Base-by-base conservation (phyloP, 2,113 vertebrate species). In the Halcyon malimbica region DNA sequence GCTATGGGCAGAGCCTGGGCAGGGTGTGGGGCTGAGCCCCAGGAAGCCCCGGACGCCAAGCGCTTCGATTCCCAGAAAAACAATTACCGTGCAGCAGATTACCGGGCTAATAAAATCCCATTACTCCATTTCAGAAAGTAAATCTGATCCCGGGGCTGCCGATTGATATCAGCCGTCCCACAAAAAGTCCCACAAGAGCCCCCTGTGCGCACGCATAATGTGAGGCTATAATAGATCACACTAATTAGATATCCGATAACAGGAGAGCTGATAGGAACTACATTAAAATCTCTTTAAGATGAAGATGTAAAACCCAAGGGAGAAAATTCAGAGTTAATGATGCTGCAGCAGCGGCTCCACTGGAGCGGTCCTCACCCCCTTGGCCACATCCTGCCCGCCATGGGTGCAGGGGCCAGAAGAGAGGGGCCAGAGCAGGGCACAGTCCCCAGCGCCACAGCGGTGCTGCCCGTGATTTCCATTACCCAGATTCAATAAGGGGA, bases 31-130 rank as follows among this genome's bases (percentile, higher is more conserved):
- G 62, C 92, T 29, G 68, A 71, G 83, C 93, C 74, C 39, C 9
- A 42, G 73, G 56, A 77, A 90, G 80, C 91, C 80, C 60, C 25
- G 13, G 77, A 69, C 17, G 7, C 92, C 44, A 16, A 90, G 63
- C 24, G 3, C 83, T 93, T 91, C 5, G 51, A 77, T 97, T 97
- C 96, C 93, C 95, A 92, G 96, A 95, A 97, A 98, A 95, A 87
- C 94, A 97, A 95, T 97, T 97, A 96, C 91, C 44, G 44, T 21
- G 26, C 87, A 84, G 91, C 83, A 77, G 92, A 94, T 94, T 85
- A 93, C 60, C 57, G 69, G 89, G 90, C 86, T 92, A 97, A 97
- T 88, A 84, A 96, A 96, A 96, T 96, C 93, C 96, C 91, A 95
- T 96, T 93, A 89, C 42, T 50, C 91, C 96, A 96, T 97, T 96